Conservation (phyloP, 2,888 invertebrate genomes). For the Tetramorium bicarinatum region DNA sequence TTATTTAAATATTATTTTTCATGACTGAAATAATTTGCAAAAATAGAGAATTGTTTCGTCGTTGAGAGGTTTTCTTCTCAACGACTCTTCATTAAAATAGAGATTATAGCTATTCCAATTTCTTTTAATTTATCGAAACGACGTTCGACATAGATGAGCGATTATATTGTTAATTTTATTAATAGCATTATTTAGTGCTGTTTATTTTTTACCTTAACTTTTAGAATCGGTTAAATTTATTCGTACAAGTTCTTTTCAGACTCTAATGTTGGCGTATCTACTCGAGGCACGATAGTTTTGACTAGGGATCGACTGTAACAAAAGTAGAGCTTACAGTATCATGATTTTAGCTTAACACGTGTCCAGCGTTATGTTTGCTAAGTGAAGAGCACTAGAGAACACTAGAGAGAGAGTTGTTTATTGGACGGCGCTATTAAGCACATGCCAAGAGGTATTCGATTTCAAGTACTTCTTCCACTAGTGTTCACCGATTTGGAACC, state of each 20-base stretch:
- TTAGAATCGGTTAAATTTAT: neutral
- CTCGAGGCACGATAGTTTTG: slow-evolving; percentile 75
- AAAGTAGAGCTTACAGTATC: slow-evolving; percentile 83
- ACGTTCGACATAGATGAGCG: neutral
- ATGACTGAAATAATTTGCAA: neutral
- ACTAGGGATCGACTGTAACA: slow-evolving; percentile 75
- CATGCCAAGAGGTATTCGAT: slow-evolving; percentile 68
- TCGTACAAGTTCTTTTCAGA: neutral
- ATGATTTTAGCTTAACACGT: slow-evolving; percentile 86
- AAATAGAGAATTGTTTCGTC: neutral
- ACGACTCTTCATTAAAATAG: neutral
- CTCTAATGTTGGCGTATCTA: slow-evolving; percentile 54
- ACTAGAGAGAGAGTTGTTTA: slow-evolving; percentile 79
- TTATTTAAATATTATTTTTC: slow-evolving; percentile 6
- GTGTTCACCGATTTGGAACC: slow-evolving; percentile 62
- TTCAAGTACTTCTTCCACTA: slow-evolving; percentile 63
- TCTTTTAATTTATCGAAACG: neutral
- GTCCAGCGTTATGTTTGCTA: slow-evolving; percentile 82
- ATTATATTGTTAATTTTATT: slow-evolving; percentile 5
- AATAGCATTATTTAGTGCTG: neutral
- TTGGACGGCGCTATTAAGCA: slow-evolving; percentile 79
- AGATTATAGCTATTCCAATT: neutral
- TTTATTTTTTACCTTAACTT: slow-evolving; percentile 1
- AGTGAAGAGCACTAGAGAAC: slow-evolving; percentile 81
- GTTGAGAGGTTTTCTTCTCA: neutral